Evolutionary conservation across 2,113 vertebrate genomes (phyloP).

Genomic region (Nothobranchius furzeri): DNA sequence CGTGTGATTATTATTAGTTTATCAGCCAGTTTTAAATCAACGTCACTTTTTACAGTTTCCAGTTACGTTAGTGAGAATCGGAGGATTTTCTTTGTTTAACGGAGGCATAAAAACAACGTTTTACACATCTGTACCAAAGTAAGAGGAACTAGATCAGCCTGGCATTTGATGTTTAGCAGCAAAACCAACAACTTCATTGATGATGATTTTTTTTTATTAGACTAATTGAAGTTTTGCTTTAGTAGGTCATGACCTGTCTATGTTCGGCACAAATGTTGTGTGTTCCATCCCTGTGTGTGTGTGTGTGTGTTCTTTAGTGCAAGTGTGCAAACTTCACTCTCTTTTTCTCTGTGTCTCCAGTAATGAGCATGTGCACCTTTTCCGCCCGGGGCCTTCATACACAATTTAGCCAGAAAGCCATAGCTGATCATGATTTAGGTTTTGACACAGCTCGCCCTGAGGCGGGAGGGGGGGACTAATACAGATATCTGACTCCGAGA

Average conservation of each 20-base stretch:
- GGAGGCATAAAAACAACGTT: no score
- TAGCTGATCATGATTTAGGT: conserved; percentile 99
- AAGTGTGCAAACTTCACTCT: conserved; percentile 78
- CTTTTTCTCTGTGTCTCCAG: conserved; percentile 90
- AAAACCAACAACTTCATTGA: no score
- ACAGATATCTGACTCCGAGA: conserved; percentile 99
- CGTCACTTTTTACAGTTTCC: no score
- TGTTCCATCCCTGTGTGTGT: conserved; percentile 72
- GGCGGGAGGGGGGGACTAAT: conserved; percentile 96
- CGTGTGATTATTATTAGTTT: no score
- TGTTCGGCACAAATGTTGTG: conserved; percentile 42
- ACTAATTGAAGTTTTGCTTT: conserved; percentile 16
- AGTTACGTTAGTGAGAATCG: no score
- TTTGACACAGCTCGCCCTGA: conserved; percentile 98
- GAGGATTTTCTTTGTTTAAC: no score
- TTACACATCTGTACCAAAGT: no score
- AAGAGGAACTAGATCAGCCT: no score
- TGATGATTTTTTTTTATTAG: no score
- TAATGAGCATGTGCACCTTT: conserved; percentile 99
- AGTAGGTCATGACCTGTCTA: conserved; percentile 29
- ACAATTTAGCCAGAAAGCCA: conserved; percentile 99
- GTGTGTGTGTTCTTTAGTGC: conserved; percentile 35
- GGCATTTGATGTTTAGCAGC: no score
- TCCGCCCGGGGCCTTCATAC: conserved; percentile 97
- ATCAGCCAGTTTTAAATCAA: no score